Evolutionary conservation across 2,888 invertebrate species (phyloP), one percentile per base, ranked within the genome.

Genomic region (Hydrotaea cyrtoneurina): DNA sequence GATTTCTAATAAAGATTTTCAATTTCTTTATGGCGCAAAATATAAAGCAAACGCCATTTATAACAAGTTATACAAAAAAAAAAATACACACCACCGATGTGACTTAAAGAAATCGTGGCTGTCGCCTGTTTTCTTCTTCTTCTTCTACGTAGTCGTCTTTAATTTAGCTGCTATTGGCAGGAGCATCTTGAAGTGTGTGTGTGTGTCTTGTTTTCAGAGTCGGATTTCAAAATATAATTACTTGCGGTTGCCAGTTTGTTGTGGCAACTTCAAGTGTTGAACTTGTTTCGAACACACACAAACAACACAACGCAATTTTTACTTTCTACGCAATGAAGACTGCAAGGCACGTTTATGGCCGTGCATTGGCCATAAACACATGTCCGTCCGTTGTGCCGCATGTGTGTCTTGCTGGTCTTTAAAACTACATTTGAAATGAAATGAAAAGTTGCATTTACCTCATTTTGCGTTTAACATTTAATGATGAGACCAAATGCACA

Each of bases 291-390:
- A n/a, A 57, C 5, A 13, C 23, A 11, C 39, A 23, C 26, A 62
- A 62, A 31, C 31, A 62, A 62, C n/a, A n/a, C n/a, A 7, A 15
- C 62, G 62, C 62, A 62, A 69, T 69, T 69, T 69, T 69, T 69
- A 69, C 39, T 69, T 69, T 69, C 69, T 69, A 69, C 69, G 69
- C 69, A 69, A n/a, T 46, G 69, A 46, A 69, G 69, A 43, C 69
- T 19, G 36, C 26, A 2, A 62, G 31, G 15, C 62, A 62, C 31
- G 62, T 62, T 17, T 62, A 62, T 62, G 31, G 31, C 13, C 39
- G 50, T n/a, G 50, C 7, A n/a, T n/a, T 50, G 62, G 23, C 62
- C 31, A 31, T 62, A 62, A 62, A 36, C 2, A 31, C n/a, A 62
- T 62, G 31, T 62, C n/a, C 26, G 31, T 62, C 26, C 17, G 1